Evolutionary conservation across 2,888 invertebrate species (phyloP).

Genomic region (Cephonodes hylas): DNA sequence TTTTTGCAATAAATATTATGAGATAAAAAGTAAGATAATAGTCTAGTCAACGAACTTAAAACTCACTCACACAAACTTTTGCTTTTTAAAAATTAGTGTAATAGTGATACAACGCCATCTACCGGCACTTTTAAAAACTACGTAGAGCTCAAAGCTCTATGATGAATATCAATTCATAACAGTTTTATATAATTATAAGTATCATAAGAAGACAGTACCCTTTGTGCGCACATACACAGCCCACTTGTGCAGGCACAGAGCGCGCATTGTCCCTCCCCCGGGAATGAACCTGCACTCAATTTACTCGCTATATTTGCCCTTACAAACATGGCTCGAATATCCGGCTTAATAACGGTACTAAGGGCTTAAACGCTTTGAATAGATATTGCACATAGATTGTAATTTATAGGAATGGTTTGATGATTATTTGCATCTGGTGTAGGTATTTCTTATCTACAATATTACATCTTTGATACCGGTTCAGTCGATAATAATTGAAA

Average conservation of each 20-base stretch:
- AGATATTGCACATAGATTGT: too few species aligned
- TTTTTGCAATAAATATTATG: too few species aligned
- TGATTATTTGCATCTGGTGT: too few species aligned
- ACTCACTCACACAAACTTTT: too few species aligned
- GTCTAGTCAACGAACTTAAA: too few species aligned
- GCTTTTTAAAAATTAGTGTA: too few species aligned
- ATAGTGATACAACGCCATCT: background rate
- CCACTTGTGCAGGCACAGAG: conserved; percentile 22
- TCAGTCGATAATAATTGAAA: too few species aligned
- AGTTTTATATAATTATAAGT: background rate
- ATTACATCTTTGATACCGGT: too few species aligned
- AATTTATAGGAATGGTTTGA: too few species aligned
- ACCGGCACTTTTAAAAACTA: background rate
- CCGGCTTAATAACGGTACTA: background rate
- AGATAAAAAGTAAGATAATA: too few species aligned
- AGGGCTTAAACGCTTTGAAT: background rate
- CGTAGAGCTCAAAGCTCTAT: background rate
- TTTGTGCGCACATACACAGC: background rate
- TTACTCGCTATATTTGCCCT: background rate
- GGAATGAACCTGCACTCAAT: conserved; percentile 8
- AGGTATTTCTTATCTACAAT: too few species aligned
- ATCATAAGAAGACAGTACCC: background rate
- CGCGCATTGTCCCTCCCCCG: conserved; percentile 27
- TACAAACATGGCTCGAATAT: background rate
- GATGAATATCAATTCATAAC: background rate